Evolutionary conservation across 2,888 invertebrate genomes (phyloP), one percentile per base, ranked within the genome.

Genomic region (Drosophila crucigera): DNA sequence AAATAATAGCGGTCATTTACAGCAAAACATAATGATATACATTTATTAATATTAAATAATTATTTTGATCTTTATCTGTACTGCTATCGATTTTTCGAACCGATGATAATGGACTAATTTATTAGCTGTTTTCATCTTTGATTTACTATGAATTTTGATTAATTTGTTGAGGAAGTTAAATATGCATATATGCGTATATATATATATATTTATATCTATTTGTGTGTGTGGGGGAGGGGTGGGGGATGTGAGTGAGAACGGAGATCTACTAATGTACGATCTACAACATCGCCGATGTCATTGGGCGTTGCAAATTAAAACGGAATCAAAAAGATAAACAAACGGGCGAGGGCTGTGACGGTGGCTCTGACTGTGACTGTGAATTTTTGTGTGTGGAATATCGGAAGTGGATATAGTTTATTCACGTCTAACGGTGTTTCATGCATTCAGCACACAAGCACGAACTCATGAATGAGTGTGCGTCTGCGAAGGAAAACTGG

Each of bases 401-500:
- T 82, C 84, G 84, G 84, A 83, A 82, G 82, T 82, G 67, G 49
- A 64, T 73, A 52, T 82, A 77, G 83, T 82, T 83, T 84, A 84
- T 84, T 84, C 82, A 83, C 84, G 58, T 80, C 82, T 83, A 83
- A 83, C 83, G 84, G 83, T 83, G 81, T 80, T 80, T 81, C 74
- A 59, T 67, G 53, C 60, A 64, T 54, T 63, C 49, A 37, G 55
- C 31, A 61, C 19, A 35, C 16, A 31, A 30, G 31, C 56, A 37
- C 47, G 39, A 39, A 47, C 56, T 33, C 61, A 39, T 64, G 71
- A 71, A 70, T 70, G 64, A 52, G 54, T 59, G 35, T 52, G 68
- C 37, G 35, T 67, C 59, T 73, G 64, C 62, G 89, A 88, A 88
- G 76, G 90, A 77, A 86, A 87, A 87, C 90, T 83, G 90, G 87